Percentiles rank a stretch among this genome's conserved stretches.
Conservation (phyloP, 2,888 invertebrate species). For the Elegia similella region DNA sequence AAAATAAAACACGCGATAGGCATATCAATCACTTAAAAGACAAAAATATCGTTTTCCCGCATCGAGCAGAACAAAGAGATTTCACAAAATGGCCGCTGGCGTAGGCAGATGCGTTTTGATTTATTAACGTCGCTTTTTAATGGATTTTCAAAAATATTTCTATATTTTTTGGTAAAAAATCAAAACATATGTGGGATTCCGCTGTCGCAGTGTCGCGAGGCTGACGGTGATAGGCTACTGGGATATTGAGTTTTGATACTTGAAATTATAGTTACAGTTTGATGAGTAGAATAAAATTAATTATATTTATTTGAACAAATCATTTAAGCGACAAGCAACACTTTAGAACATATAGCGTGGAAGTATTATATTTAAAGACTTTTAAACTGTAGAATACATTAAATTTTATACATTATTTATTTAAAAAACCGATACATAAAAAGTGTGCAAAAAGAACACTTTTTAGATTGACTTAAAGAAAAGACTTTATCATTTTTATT, state of each 20-base stretch:
- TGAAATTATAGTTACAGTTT: conserved; percentile 9
- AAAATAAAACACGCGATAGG: conserved; percentile 23
- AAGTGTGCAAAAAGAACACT: too few species aligned
- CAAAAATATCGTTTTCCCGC: conserved; percentile 39
- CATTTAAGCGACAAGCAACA: too few species aligned
- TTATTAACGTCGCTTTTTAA: conserved; percentile 68
- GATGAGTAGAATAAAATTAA: too few species aligned
- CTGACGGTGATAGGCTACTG: conserved; percentile 28
- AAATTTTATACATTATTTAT: too few species aligned
- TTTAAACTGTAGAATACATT: too few species aligned
- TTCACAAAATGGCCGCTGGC: conserved; percentile 49
- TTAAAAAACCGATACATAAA: too few species aligned
- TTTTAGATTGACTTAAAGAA: too few species aligned
- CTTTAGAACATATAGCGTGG: too few species aligned
- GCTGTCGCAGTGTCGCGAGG: conserved; percentile 51
- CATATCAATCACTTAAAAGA: conserved; percentile 40
- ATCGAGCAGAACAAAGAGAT: conserved; percentile 43
- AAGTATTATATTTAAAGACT: too few species aligned
- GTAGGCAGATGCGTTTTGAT: conserved; percentile 71
- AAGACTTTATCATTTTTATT: too few species aligned
- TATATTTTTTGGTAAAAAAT: conserved; percentile 59
- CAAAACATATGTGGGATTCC: conserved; percentile 66
- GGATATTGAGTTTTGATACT: conserved; percentile 37
- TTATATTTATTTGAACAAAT: too few species aligned
- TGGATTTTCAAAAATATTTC: conserved; percentile 71